These are phyloP conservation scores for Mastomys natalensis DNA, from an alignment of 2,113 vertebrate genomes.

Conservation along the genomic window DNA sequence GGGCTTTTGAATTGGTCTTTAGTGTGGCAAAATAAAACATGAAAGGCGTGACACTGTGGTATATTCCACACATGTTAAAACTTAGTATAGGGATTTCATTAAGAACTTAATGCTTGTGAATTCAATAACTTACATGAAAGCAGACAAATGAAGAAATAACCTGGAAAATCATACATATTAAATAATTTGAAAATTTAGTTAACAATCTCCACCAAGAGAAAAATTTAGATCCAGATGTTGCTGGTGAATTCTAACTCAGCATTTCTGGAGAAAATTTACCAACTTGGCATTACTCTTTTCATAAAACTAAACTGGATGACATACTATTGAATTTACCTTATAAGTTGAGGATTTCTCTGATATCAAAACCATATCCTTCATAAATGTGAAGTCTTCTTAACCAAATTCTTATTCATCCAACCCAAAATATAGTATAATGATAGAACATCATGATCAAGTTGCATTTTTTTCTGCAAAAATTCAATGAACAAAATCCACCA, in stretches of 20 bases:
- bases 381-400: not conserved
- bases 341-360: not conserved
- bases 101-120: not conserved
- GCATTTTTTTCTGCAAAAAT: not conserved
- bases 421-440: not conserved
- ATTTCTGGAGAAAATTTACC: not conserved
- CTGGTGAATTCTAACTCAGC: not conserved
- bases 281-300: not conserved
- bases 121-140: constrained; percentile 23
- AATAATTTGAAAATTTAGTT: constrained; percentile 9
- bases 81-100: not conserved
- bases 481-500: not conserved
- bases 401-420: not conserved
- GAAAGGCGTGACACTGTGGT: not conserved
- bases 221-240: not conserved
- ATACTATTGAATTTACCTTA: not conserved
- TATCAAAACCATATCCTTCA: not conserved
- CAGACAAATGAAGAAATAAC: constrained; percentile 8
- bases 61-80: constrained; percentile 11
- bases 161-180: not conserved
- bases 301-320: not conserved
- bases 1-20: not conserved
- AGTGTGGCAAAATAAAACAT: not conserved
- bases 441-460: not conserved
- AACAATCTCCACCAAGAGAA: not conserved